Evolutionary conservation across 2,888 invertebrate genomes (phyloP).

Genomic region (Sericinus montela): DNA sequence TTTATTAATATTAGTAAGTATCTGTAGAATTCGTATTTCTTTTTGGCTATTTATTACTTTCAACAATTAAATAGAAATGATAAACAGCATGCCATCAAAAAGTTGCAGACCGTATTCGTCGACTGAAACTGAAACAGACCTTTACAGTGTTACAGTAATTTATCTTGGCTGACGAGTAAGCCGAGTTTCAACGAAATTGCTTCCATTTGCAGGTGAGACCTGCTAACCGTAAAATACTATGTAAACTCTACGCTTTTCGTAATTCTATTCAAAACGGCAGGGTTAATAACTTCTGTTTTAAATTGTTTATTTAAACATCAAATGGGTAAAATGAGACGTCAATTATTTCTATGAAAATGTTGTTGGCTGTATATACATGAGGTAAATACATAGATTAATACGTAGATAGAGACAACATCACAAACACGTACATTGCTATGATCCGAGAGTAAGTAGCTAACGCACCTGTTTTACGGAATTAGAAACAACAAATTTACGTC

Average conservation of each 20-base stretch:
- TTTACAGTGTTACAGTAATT: conserved; percentile 2
- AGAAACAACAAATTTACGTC: too few species aligned
- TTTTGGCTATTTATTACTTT: too few species aligned
- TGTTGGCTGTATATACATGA: background rate
- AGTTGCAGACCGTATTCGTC: too few species aligned
- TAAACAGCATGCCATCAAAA: too few species aligned
- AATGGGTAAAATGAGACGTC: background rate
- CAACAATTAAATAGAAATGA: too few species aligned
- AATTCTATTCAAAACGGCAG: background rate
- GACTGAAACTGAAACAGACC: background rate
- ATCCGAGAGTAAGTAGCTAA: too few species aligned
- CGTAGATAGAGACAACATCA: too few species aligned
- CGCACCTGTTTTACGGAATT: too few species aligned
- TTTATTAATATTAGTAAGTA: too few species aligned
- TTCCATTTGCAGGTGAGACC: conserved; percentile 3
- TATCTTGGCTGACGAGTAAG: background rate
- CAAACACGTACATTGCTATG: too few species aligned
- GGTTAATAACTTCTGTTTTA: background rate
- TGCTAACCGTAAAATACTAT: background rate
- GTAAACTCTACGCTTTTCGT: background rate
- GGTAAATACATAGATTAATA: too few species aligned
- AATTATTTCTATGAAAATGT: background rate
- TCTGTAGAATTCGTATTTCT: too few species aligned
- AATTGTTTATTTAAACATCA: background rate
- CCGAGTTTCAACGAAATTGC: background rate